A percentile compares a stretch with the other conserved stretches of the same genome.
These are phyloP conservation scores for Casuarius casuarius DNA, from an alignment of 2,113 vertebrate genomes.

Conservation along the genomic window DNA sequence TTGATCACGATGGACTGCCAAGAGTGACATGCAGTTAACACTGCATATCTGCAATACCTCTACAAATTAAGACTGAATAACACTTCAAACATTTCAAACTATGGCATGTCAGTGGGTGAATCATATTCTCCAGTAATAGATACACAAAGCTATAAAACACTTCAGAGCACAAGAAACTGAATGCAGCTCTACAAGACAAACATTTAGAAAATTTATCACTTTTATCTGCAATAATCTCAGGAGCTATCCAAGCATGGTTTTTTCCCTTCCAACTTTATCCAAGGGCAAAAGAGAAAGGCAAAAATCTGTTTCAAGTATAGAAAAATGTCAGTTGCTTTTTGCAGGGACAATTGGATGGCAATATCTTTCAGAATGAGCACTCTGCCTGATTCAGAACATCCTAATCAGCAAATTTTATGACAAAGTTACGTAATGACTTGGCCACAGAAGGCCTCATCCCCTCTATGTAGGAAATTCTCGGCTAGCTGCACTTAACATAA, in stretches of 20 bases:
- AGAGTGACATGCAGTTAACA: background rate
- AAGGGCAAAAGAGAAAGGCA: background rate
- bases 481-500: background rate
- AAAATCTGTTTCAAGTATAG: background rate
- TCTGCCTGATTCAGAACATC: background rate
- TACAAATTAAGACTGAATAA: background rate
- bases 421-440: background rate
- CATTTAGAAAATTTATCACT: background rate
- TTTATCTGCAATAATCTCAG: background rate
- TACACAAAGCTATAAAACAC: background rate
- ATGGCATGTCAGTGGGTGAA: background rate
- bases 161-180: background rate
- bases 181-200: background rate
- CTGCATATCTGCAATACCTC: background rate
- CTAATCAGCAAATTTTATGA: background rate
- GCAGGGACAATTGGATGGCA: background rate
- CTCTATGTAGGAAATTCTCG: background rate
- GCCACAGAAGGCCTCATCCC: background rate
- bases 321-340: background rate
- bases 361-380: background rate
- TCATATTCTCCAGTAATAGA: background rate
- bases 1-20: background rate
- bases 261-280: background rate
- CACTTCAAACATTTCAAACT: background rate
- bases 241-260: background rate